Base-by-base conservation (phyloP, 1,140 invertebrate species). In the Chrysopa pallens region DNA sequence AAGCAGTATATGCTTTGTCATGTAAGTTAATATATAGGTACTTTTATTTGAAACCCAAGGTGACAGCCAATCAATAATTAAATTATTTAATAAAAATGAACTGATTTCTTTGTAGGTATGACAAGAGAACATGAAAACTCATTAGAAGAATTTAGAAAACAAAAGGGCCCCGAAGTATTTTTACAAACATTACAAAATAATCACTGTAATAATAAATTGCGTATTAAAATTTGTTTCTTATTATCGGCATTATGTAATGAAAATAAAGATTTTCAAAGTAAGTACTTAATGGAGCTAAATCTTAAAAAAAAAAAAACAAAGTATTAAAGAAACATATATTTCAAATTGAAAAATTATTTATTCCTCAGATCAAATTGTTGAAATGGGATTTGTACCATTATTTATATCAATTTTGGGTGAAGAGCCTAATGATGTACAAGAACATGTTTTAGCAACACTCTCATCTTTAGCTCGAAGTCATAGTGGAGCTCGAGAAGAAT, bases 1-100 rank as follows among this genome's bases (percentile, higher is more conserved):
- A 84, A 60, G 74, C 78, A 17, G 46, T 86, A 1, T 81, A 77
- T 58, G 83, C 81, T 42, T 53, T 84, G 28, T 85, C 83, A 44
- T 80, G 82, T 83, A 60, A 68, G 71, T 62, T 38, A 45, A 6
- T 38, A 39, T 44, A 7, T 44, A 11, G 15, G 15, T 15, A 28
- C 8, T 41, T 6, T 42, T 36, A 8, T 13, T 42, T 40, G 36
- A 37, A 29, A 39, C n/a, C n/a, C n/a, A n/a, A n/a, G n/a, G n/a
- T n/a, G n/a, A n/a, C n/a, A n/a, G n/a, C n/a, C n/a, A n/a, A n/a
- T n/a, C n/a, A n/a, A n/a, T 46, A 36, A 31, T 8, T 28, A 35
- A 42, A 27, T 15, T 14, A 12, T 15, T 38, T 40, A n/a, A n/a
- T n/a, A n/a, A n/a, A n/a, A n/a, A n/a, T n/a, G n/a, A n/a, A n/a